Evolutionary conservation across 2,797 vertebrate species (phyloP).

Genomic region (Schizothorax lantsangensis): DNA sequence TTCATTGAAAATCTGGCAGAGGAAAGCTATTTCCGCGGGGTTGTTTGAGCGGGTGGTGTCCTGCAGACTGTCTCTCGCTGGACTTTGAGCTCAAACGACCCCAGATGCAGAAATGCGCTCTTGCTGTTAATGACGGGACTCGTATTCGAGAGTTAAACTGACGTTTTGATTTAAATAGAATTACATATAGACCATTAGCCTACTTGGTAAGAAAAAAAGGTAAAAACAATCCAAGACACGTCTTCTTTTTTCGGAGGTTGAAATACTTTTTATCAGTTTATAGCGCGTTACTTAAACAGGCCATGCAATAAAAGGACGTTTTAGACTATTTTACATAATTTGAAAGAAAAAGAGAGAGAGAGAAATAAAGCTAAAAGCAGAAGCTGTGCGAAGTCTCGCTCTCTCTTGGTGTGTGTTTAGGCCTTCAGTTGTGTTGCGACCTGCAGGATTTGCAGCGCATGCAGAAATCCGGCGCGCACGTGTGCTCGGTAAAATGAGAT

Average conservation of each 20-base stretch:
- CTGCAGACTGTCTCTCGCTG: background rate
- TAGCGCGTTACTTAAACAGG: background rate
- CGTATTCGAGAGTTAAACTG: background rate
- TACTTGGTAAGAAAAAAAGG: background rate
- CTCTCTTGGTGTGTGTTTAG: slow-evolving; percentile 26
- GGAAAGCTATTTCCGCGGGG: background rate
- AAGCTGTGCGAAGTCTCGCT: background rate
- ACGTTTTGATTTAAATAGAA: background rate
- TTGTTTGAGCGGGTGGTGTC: background rate
- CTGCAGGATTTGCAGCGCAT: slow-evolving; percentile 57
- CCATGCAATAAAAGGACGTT: background rate
- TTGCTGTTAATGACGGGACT: background rate
- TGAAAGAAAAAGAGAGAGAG: background rate
- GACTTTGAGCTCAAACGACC: slow-evolving; percentile 14
- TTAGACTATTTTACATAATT: background rate
- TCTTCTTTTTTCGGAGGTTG: background rate
- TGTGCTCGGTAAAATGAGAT: slow-evolving; percentile 78
- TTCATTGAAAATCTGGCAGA: background rate
- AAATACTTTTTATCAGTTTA: background rate
- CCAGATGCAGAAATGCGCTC: background rate
- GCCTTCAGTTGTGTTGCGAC: slow-evolving; percentile 45
- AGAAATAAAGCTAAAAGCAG: background rate
- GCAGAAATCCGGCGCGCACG: slow-evolving; percentile 74
- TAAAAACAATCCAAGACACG: no score
- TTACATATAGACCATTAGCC: background rate